Base-by-base conservation (phyloP, 1,140 invertebrate species). In the Diorhabda elongata region DNA sequence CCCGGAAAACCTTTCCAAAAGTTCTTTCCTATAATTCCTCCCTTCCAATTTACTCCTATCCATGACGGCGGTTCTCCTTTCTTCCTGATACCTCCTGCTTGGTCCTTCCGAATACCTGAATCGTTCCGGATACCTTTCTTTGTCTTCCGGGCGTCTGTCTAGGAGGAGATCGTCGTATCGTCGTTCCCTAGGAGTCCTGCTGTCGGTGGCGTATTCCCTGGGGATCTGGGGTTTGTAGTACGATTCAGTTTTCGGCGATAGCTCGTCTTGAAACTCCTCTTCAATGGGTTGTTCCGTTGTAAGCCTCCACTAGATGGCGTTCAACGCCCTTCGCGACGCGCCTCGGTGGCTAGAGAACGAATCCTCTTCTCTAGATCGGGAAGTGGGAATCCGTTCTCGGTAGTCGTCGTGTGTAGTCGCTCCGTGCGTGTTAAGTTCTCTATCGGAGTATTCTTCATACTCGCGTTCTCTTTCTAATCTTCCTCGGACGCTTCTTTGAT, bases 231-330 rank as follows among this genome's bases (percentile, higher is more conserved):
- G 79, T 74, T 77, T 78, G 69, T 80, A 81, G 69, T 77, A 81
- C 2, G 71, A 69, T 63, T 77, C 78, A 3, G 68, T 73, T 62
- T 61, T 67, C 6, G 78, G 74, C 68, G 76, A 75, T 56, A 78
- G 70, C 42, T 79, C 79, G 74, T 77, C 77, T 71, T 79, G 76
- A 69, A 80, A 69, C 73, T 81, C 80, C 72, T 81, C 80, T 79
- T 80, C 80, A 79, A 81, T 81, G 70, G 80, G 79, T 68, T 80
- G 79, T 68, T 81, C 80, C 80, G 80, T 79, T 79, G 80, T 78
- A 73, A 81, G 79, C 79, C 80, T 79, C 80, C 80, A 82, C 82
- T 83, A 84, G 74, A 84, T 83, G 75, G 82, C 84, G 74, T 86
- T 85, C 44, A 85, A 79, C 44, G 82, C 82, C 67, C 84, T 77